Percentiles rank a stretch among this genome's conserved stretches.
These are phyloP conservation scores for Cynopterus brachyotis DNA, from an alignment of 2,113 vertebrate species.

Conservation along the genomic window DNA sequence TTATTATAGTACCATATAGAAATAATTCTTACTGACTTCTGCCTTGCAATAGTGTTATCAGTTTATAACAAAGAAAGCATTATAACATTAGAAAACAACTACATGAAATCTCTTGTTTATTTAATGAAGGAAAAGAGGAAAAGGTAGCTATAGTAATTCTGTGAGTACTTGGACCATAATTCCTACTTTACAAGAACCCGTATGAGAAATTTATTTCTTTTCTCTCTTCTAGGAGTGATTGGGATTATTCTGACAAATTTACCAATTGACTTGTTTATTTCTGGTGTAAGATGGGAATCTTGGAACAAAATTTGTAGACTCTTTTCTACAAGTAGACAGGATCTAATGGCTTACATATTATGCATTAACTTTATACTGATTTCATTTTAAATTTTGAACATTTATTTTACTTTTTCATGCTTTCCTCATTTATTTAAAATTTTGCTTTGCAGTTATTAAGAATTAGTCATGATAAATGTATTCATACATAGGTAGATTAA, in stretches of 20 bases:
- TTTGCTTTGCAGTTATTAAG: background rate
- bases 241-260: background rate
- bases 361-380: background rate
- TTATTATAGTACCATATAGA: background rate
- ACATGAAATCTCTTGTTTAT: background rate
- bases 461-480: background rate
- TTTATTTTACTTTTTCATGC: background rate
- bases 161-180: background rate
- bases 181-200: background rate
- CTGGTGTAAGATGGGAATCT: background rate
- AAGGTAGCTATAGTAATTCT: too few species aligned
- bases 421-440: background rate
- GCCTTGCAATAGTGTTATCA: background rate
- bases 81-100: background rate
- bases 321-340: background rate
- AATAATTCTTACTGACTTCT: background rate
- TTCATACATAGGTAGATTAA: background rate
- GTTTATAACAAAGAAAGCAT: background rate
- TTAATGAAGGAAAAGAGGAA: background rate
- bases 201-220: background rate
- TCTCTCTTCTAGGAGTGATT: background rate
- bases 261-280: background rate
- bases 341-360: background rate
- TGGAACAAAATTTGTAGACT: background rate
- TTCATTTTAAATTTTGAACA: background rate